Evolutionary conservation across 2,797 vertebrate species (phyloP), one percentile per base, ranked within the genome.

Genomic region (Ficedula albicollis): DNA sequence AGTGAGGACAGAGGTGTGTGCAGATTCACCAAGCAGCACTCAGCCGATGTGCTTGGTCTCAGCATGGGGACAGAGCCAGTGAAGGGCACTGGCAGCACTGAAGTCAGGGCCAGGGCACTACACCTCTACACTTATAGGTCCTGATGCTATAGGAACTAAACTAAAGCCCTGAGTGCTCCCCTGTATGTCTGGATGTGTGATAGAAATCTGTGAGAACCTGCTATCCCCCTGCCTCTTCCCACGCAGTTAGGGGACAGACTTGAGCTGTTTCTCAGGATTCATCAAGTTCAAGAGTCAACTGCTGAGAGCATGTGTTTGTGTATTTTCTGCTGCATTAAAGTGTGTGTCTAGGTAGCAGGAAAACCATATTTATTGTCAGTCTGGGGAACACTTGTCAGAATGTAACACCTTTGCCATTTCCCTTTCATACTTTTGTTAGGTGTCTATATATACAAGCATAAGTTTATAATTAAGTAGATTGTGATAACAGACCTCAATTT

Each of bases 401-500:
- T 81, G 48, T 18, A 79, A 41, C 13, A 82, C 44, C 27, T 94
- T 90, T 89, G 23, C 43, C 70, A 56, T 79, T 96, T 94, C 41
- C 63, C 56, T 95, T 96, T 91, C 15, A 44, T 60, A 68, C 19
- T 96, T 97, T 96, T 94, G 95, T 66, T 55, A 86, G 76, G 70
- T 91, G 52, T 26, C 30, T 87, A 89, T 96, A 87, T 95, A 96
- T 90, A 79, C 73, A 92, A 94, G 59, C 87, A 95, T 93, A 97
- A 93, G 88, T 97, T 98, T 96, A 92, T 96, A 97, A 98, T 97
- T 97, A 98, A 96, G 87, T 95, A 91, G 85, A 97, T 94, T 95
- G 79, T 93, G 79, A 92, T 93, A 97, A 97, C 90, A 97, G 95
- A 96, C 84, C 59, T 87, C 89, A 85, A 56, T 97, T 97, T 97